phyloP scores from a whole-genome alignment of 2,888 invertebrate species.

The Andrena flavipes region DNA sequence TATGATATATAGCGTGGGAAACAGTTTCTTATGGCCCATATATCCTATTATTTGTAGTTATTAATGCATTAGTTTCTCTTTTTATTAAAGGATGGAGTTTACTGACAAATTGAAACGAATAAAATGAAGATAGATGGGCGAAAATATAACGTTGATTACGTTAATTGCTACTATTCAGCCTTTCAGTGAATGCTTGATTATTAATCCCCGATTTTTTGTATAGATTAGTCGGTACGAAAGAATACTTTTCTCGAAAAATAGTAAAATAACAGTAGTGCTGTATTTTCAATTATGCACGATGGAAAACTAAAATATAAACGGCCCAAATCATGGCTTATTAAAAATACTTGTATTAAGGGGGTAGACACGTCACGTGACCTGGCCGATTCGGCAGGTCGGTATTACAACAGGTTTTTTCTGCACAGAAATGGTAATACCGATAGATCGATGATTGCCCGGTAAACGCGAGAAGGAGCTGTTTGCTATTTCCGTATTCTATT shows the following conservation, averaged over 20 bases:
- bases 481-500: no score
- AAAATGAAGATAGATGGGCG: constrained; percentile 34
- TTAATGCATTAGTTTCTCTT: constrained; percentile 30
- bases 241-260: background rate
- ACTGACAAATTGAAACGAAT: constrained; percentile 17
- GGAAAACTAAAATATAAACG: background rate
- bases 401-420: no score
- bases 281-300: no score
- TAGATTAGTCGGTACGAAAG: background rate
- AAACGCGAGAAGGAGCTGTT: no score
- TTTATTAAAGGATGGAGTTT: constrained; percentile 16
- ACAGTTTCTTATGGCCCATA: constrained; percentile 21
- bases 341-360: no score
- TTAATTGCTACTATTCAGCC: constrained; percentile 12
- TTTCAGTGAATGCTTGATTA: background rate
- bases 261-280: background rate
- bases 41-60: constrained; percentile 34
- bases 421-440: no score
- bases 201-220: background rate
- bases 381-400: no score
- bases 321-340: background rate
- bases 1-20: constrained; percentile 20
- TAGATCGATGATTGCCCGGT: no score
- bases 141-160: constrained; percentile 9
- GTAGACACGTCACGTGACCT: no score